Conservation (phyloP, 1,140 invertebrate species). For the Samia ricini region DNA sequence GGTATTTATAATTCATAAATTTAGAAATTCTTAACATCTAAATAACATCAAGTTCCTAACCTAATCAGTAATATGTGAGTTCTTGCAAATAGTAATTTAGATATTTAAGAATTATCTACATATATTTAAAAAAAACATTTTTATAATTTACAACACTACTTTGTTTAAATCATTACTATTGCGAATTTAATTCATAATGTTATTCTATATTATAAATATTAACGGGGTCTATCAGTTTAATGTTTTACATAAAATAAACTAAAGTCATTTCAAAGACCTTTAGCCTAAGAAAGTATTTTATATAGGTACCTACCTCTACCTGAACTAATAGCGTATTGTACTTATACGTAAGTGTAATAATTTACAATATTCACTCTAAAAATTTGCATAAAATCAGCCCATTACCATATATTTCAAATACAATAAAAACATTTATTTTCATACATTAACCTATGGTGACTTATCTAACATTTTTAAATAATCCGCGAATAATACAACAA, state of each 20-base stretch:
- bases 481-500: slow-evolving; percentile 32
- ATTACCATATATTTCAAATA: not conserved
- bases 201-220: not conserved
- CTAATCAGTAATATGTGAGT: too few relatives aligned
- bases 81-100: too few relatives aligned
- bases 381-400: not conserved
- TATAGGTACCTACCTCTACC: too few relatives aligned
- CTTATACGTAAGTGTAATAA: not conserved
- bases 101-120: too few relatives aligned
- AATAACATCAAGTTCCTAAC: too few relatives aligned
- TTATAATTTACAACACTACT: too few relatives aligned
- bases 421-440: not conserved
- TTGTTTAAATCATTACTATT: too few relatives aligned
- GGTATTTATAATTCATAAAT: too few relatives aligned
- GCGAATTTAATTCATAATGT: too few relatives aligned
- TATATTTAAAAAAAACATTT: too few relatives aligned
- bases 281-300: slow-evolving; percentile 42
- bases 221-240: slow-evolving; percentile 25
- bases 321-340: not conserved
- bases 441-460: too few relatives aligned
- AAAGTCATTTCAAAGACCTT: slow-evolving; percentile 42
- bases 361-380: not conserved
- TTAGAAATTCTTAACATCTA: too few relatives aligned
- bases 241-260: slow-evolving; percentile 48
- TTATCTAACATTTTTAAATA: slow-evolving; percentile 27